These are phyloP conservation scores for Malurus alboscapulatus DNA, from an alignment of 2,113 vertebrate genomes.

Conservation along the genomic window DNA sequence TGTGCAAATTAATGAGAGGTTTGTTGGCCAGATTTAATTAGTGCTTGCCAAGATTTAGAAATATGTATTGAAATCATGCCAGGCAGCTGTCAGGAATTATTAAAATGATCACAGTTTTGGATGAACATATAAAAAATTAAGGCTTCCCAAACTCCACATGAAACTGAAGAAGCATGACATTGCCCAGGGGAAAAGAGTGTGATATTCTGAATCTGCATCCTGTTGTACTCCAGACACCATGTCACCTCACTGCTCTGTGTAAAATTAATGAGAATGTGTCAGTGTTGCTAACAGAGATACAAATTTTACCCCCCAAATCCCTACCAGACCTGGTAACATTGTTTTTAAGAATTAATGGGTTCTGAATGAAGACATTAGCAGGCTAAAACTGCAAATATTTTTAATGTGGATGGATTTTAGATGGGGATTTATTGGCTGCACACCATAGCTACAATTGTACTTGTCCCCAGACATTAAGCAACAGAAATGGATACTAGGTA, in stretches of 20 bases:
- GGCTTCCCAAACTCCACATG: neutral
- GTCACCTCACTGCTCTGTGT: neutral
- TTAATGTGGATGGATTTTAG: neutral
- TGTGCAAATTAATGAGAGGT: neutral
- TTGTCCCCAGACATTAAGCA: neutral
- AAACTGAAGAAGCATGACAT: neutral
- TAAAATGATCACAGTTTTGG: neutral
- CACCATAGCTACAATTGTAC: neutral
- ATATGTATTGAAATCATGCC: neutral
- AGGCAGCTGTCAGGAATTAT: neutral
- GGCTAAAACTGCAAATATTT: neutral
- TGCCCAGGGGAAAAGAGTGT: neutral
- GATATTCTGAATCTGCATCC: neutral
- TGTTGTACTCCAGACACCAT: neutral
- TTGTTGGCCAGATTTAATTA: neutral
- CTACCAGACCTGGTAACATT: neutral
- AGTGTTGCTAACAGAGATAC: fast-evolving
- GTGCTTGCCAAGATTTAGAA: neutral
- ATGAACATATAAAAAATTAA: neutral
- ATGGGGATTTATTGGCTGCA: neutral
- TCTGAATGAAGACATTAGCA: neutral
- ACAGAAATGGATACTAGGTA: neutral
- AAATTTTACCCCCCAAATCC: neutral
- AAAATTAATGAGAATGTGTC: neutral
- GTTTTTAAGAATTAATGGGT: neutral